Conservation (phyloP, 92 coral and sea anemone species). For the Chrysogorgia sp. region DNA sequence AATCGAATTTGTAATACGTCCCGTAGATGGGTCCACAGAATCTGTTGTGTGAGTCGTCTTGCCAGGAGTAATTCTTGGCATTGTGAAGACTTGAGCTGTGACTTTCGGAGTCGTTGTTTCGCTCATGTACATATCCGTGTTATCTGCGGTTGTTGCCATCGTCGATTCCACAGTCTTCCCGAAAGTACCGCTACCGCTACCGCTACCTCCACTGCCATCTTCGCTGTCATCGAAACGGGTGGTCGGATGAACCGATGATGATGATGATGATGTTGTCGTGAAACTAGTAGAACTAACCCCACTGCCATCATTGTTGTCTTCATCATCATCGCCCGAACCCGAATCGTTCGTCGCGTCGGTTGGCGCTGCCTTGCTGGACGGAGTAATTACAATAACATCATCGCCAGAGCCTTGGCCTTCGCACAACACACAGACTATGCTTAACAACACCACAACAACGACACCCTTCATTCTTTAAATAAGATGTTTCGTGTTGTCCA, state of each 20-base stretch:
- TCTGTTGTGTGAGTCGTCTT: background rate
- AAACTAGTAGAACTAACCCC: background rate
- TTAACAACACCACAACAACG: background rate
- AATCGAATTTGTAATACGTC: background rate
- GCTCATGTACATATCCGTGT: conserved; percentile 1
- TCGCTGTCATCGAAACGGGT: background rate
- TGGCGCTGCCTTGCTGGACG: background rate
- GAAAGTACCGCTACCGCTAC: conserved; percentile 7
- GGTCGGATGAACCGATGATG: background rate
- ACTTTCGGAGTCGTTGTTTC: background rate
- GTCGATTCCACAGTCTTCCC: background rate
- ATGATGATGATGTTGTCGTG: background rate
- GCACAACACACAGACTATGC: background rate
- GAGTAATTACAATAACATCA: background rate
- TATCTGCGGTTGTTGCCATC: background rate
- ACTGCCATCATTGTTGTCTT: background rate
- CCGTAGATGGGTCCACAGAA: background rate
- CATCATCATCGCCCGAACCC: conserved; percentile 7
- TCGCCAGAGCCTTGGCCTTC: conserved; percentile 2
- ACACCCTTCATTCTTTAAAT: background rate
- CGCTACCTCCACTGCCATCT: background rate
- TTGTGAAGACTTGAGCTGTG: background rate
- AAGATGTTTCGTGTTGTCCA: background rate
- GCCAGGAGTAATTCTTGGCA: background rate
- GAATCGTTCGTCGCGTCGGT: background rate